Base-by-base conservation (phyloP, 2,888 invertebrate genomes). In the Limenitis camilla region DNA sequence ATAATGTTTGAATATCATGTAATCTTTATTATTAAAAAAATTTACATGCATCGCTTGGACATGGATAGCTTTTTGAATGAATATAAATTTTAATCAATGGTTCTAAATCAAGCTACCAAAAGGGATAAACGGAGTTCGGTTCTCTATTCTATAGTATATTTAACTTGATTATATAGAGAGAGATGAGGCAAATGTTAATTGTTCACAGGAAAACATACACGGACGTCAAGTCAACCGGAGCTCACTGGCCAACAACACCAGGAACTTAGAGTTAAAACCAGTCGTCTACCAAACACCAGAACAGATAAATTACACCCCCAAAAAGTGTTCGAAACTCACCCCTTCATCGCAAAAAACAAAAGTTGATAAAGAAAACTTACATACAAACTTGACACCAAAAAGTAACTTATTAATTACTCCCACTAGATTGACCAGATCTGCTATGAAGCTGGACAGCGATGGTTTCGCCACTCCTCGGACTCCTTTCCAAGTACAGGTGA, bases 141-240 rank as follows among this genome's bases (percentile, higher is more conserved):
- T 19, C 3, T 19, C 3, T 19, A 19, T 19, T 19, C 19, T 19
- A 19, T 19, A 19, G 19, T 19, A 19, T 19, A 19, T 19, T 19
- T 19, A 19, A 19, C 19, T 19, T 19, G 3, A 19, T 19, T 19
- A 2, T 19, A 19, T 3, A 19, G 19, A 19, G 19, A 19, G 19
- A 19, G 19, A 19, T 19, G 19, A 19, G 19, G 19, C 19, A 19
- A 19, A 19, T 19, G 19, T 19, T 55, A 55, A 49, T 52, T 46
- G 65, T 46, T 83, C 81, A 10, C 81, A 90, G 82, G 88, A 89
- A 35, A 75, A 81, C 55, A 80, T 90, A 41, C 79, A 86, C 49
- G 79, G 87, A 33, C 81, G 85, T 33, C 77, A 83, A 45, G 86
- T 89, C 57, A 71, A 89, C 29, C 86, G 90, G 54, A 90, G 90